phyloP scores from a whole-genome alignment of 2,113 vertebrate species.

The Ageneiosus marmoratus region DNA sequence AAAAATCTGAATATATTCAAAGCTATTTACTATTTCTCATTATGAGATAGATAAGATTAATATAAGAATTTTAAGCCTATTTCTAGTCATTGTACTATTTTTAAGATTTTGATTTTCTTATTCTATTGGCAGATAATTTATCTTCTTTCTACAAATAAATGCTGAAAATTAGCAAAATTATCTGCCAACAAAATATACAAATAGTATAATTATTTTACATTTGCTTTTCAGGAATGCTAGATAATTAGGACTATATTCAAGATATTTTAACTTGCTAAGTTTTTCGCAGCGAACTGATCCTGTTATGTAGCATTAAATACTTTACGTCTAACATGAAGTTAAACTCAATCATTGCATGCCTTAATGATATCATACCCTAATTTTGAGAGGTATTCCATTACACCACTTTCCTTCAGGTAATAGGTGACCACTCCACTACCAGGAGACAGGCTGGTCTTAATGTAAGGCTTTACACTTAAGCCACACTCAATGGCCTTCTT shows the following conservation, averaged over 20 bases:
- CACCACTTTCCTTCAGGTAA: constrained; percentile 91
- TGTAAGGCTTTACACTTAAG: constrained; percentile 88
- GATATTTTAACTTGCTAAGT: neutral
- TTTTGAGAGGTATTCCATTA: constrained; percentile 86
- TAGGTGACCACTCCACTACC: constrained; percentile 98
- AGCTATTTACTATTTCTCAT: neutral
- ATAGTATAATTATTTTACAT: neutral
- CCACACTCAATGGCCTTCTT: constrained; percentile 89
- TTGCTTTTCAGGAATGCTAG: neutral
- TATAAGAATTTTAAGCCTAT: neutral
- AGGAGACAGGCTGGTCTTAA: constrained; percentile 96
- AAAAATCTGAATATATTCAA: neutral
- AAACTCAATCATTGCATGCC: neutral
- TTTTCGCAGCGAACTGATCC: neutral
- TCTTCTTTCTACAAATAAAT: neutral
- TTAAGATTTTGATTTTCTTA: neutral
- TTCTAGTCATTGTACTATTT: neutral
- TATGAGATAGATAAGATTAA: too few relatives aligned
- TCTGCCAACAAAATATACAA: neutral
- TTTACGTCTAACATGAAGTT: neutral
- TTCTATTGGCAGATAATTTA: neutral
- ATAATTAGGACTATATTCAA: neutral
- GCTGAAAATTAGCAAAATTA: neutral
- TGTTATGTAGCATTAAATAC: neutral
- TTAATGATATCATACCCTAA: constrained; percentile 75